A percentile compares a stretch with the other conserved stretches of the same genome.
phyloP scores from a whole-genome alignment of 2,113 vertebrate species.

The Pygoscelis adeliae region DNA sequence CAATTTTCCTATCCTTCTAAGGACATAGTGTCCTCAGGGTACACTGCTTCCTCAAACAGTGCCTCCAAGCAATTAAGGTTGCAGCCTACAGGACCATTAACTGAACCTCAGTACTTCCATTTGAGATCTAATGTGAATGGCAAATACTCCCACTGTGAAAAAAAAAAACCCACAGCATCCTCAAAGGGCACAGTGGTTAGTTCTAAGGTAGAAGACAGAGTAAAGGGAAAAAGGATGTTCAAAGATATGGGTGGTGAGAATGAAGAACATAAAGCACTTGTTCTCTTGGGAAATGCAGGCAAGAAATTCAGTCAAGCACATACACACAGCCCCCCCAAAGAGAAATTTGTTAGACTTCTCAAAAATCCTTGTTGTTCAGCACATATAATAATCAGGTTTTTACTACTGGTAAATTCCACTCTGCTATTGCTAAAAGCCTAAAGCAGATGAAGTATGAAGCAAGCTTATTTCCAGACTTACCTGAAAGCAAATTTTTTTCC shows the following conservation, averaged over 20 bases:
- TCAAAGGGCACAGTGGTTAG: not conserved
- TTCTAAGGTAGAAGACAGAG: not conserved
- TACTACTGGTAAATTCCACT: not conserved
- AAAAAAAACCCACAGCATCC: not conserved
- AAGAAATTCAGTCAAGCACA: not conserved
- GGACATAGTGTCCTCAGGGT: slow-evolving; percentile 29
- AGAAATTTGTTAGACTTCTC: not conserved
- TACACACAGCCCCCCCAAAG: not conserved
- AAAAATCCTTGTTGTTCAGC: not conserved
- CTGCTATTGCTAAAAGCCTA: not conserved
- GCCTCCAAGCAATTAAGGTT: slow-evolving; percentile 21
- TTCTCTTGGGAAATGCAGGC: not conserved
- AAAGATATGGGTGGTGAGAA: not conserved
- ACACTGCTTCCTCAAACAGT: slow-evolving; percentile 8
- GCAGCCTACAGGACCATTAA: not conserved
- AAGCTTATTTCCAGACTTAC: not conserved
- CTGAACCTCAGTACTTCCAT: not conserved
- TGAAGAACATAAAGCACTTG: not conserved
- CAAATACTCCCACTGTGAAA: not conserved
- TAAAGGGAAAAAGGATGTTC: not conserved
- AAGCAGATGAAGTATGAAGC: not conserved
- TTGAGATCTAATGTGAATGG: not conserved
- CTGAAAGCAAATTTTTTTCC: not conserved
- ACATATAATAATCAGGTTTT: not conserved
- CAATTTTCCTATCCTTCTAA: slow-evolving; percentile 67